Percentiles rank a stretch among this genome's conserved stretches.
Conservation (phyloP, 2,797 vertebrate genomes). For the Taeniopygia guttata region DNA sequence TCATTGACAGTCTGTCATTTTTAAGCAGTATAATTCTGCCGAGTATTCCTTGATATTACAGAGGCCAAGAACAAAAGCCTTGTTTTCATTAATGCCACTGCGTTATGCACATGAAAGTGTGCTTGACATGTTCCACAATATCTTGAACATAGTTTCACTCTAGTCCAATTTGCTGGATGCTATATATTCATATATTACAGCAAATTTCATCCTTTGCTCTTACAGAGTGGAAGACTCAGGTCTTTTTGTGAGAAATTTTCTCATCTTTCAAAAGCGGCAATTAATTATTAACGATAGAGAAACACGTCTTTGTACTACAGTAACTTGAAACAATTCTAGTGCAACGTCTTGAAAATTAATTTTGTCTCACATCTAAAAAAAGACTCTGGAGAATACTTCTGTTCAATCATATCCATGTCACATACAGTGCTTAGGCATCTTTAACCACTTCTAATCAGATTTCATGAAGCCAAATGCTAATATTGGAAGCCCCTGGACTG, state of each 20-base stretch:
- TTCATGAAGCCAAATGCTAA: background rate
- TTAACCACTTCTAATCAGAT: background rate
- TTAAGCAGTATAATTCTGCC: background rate
- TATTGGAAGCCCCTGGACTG: background rate
- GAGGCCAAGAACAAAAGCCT: background rate
- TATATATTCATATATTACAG: background rate
- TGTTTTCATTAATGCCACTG: background rate
- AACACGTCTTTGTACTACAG: background rate
- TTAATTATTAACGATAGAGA: constrained; percentile 23
- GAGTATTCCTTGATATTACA: background rate
- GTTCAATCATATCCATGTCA: background rate
- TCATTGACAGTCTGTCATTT: background rate
- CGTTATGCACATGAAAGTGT: background rate
- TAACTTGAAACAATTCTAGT: constrained; percentile 10
- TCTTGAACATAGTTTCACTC: background rate
- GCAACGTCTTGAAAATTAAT: background rate
- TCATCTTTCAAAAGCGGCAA: background rate
- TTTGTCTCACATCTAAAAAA: constrained; percentile 5
- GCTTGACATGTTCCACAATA: background rate
- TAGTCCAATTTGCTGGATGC: background rate
- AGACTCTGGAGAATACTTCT: background rate
- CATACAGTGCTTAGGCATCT: background rate
- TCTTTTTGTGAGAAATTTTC: background rate
- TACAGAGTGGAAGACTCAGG: background rate
- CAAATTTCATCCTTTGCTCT: background rate